Conservation (phyloP, 2,888 invertebrate genomes). For the Cepaea hortensis region DNA sequence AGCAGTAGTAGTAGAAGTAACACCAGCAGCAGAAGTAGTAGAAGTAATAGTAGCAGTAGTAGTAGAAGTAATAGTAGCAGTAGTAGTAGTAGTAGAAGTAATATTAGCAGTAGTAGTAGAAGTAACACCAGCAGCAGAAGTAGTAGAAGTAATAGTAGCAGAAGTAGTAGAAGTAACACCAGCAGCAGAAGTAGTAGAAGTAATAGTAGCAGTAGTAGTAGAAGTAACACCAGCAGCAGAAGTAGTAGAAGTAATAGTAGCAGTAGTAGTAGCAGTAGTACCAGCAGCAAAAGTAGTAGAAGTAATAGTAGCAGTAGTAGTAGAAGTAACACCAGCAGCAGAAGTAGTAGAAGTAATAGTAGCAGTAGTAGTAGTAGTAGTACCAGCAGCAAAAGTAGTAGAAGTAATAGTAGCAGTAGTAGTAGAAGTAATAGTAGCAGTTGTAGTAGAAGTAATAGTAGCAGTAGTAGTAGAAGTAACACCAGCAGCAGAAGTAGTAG, state of each 20-base stretch:
- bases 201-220: conserved; percentile 32
- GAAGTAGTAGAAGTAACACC: neutral
- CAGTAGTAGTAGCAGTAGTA: no score
- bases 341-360: no score
- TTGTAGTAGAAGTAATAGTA: conserved; percentile 4
- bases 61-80: no score
- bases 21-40: conserved; percentile 16
- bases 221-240: conserved; percentile 11
- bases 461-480: no score
- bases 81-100: neutral
- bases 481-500: neutral
- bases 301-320: conserved; percentile 10
- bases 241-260: conserved; percentile 4
- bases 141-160: no score
- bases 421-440: conserved; percentile 25
- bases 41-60: neutral
- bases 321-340: no score
- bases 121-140: no score
- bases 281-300: neutral
- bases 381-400: conserved; percentile 4
- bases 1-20: conserved; percentile 29
- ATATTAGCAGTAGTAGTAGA: conserved; percentile 15
- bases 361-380: conserved; percentile 12
- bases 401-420: conserved; percentile 32
- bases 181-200: conserved; percentile 18